Conservation (phyloP, 2,113 vertebrate genomes). For the Rhea pennata region DNA sequence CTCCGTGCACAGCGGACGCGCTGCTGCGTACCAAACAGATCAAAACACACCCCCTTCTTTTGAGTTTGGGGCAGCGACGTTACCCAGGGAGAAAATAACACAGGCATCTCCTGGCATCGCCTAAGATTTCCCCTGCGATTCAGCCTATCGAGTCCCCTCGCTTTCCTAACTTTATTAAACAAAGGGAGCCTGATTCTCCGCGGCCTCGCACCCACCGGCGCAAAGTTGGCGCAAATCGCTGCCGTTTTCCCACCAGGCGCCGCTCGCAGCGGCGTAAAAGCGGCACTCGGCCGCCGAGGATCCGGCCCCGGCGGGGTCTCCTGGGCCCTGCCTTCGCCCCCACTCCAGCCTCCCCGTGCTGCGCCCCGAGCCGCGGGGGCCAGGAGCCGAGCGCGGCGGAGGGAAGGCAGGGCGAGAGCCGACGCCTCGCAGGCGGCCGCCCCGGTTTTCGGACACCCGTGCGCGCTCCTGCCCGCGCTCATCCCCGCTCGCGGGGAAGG, state of each 20-base stretch:
- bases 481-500: background rate
- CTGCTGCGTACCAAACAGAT: background rate
- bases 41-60: background rate
- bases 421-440: background rate
- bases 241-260: accelerated
- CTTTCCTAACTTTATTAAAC: constrained; percentile 51
- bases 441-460: background rate
- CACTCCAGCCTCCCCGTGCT: background rate
- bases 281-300: background rate
- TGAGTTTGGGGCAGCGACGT: background rate
- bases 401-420: background rate
- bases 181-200: constrained; percentile 59
- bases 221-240: background rate
- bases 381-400: accelerated
- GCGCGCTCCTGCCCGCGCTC: background rate
- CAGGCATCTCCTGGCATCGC: background rate
- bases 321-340: background rate
- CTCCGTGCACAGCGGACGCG: background rate
- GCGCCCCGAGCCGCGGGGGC: accelerated
- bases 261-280: accelerated
- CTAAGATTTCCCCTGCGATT: background rate
- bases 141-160: background rate
- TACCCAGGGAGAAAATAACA: background rate
- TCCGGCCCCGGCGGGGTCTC: background rate
- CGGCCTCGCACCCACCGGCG: background rate